These are phyloP conservation scores for Cryptocephalus primarius DNA, from an alignment of 2,888 invertebrate genomes.

Conservation along the genomic window DNA sequence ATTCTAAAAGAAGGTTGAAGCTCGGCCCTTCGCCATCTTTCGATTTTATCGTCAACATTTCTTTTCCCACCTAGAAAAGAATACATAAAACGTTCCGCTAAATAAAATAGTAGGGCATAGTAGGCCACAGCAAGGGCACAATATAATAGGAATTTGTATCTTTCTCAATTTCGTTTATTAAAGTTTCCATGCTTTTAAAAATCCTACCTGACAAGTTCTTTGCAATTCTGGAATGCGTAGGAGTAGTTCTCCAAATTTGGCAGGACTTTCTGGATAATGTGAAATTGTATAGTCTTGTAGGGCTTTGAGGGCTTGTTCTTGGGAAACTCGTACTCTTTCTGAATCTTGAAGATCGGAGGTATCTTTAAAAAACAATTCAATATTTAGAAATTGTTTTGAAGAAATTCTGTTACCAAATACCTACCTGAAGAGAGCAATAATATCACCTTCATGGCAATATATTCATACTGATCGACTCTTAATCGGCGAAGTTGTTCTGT, in stretches of 20 bases:
- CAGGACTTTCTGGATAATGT: slow-evolving; percentile 86
- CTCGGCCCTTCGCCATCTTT: slow-evolving; percentile 84
- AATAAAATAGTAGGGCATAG: not conserved
- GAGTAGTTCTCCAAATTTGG: slow-evolving; percentile 89
- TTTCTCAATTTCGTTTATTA: not conserved
- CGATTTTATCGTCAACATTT: slow-evolving; percentile 76
- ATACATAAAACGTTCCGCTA: slow-evolving; percentile 5
- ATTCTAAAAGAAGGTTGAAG: slow-evolving; percentile 92
- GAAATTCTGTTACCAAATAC: not conserved
- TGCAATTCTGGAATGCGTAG: slow-evolving; percentile 90
- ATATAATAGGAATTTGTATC: not conserved
- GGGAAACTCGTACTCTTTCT: slow-evolving; percentile 88
- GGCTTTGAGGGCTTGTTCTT: slow-evolving; percentile 87
- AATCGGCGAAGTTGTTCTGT: slow-evolving; percentile 84
- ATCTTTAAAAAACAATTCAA: slow-evolving; percentile 43
- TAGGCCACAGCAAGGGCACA: too few relatives aligned
- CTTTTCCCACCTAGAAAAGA: slow-evolving; percentile 72
- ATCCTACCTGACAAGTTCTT: slow-evolving; percentile 75
- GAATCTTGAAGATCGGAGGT: slow-evolving; percentile 86
- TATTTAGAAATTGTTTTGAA: too few relatives aligned
- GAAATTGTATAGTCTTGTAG: slow-evolving; percentile 83
- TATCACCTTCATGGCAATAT: slow-evolving; percentile 92
- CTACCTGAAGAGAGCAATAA: slow-evolving; percentile 82
- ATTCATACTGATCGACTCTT: slow-evolving; percentile 89
- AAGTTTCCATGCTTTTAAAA: not conserved